Base-by-base conservation (phyloP, 2,888 invertebrate genomes). In the Chamaedrilus cognettii region DNA sequence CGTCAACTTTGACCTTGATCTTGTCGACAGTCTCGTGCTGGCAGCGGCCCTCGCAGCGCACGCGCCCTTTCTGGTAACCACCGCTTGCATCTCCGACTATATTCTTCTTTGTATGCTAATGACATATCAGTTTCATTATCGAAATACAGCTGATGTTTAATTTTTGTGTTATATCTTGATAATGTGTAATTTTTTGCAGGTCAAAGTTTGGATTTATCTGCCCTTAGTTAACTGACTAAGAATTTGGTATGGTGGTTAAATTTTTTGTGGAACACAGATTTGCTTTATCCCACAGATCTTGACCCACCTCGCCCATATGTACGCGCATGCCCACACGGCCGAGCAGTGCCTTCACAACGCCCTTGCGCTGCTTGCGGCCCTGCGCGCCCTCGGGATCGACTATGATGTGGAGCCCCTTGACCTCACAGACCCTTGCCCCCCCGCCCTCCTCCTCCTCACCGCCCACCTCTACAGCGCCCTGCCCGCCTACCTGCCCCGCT, bases 1-100 rank as follows among this genome's bases (percentile, higher is more conserved):
- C 57, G 83, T 84, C 52, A 84, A 84, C 76, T 84, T 82, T 76
- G 84, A 84, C 72, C 78, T 79, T 76, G 84, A 84, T 71, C 75
- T 84, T n/a, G 72, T 83, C 56, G 84, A 84, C 76, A 82, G 83
- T 7, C 70, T 83, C 35, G 83, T 84, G 11, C 65, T 84, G 33
- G 83, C 77, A 23, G 77, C 83, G 19, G 77, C 80, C 2, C 68
- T 84, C 15, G 83, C 80, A n/a, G 82, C 83, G 26, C 79, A 84
- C 72, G 78, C 79, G 74, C 83, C 84, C 33, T 83, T 83, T 77
- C 66, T 83, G 78, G 82, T n/a, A n/a, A n/a, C n/a, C n/a, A n/a
- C n/a, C n/a, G n/a, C n/a, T n/a, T n/a, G n/a, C n/a, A n/a, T n/a
- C n/a, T n/a, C n/a, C n/a, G n/a, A n/a, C n/a, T n/a, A n/a, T n/a